Evolutionary conservation across 2,888 invertebrate species (phyloP), one percentile per base, ranked within the genome.

Genomic region (Tenthredo mesomela): DNA sequence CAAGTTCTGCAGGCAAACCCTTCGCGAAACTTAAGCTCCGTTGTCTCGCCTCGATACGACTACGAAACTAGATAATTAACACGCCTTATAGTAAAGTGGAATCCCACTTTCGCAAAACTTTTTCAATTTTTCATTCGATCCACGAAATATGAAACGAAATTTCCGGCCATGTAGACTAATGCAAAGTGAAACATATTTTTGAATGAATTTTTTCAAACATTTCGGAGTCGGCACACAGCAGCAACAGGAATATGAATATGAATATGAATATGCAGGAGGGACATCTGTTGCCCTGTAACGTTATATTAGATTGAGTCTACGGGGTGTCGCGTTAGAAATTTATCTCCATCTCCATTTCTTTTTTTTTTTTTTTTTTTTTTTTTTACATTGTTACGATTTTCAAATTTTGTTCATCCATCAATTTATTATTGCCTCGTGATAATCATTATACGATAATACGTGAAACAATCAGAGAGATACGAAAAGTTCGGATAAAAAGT

Each of bases 251-350:
- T 73, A 77, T 77, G 77, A 77, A 77, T 77, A 77, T 29, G 73
- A 77, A 77, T 77, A 91, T 91, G 91, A 91, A 91, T 91, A 91
- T 91, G 90, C 89, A 91, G 90, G 88, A 89, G 87, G 86, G 90
- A 90, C 91, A 91, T 91, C 90, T 91, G 91, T 88, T 88, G 89
- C 89, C 89, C 87, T 87, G 88, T 89, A 86, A 86, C 86, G 71
- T 77, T 70, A 77, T 77, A 77, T 77, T 77, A 54, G 33, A 77
- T 77, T 77, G 25, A 54, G 7, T 77, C 50, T 54, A 77, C 77
- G 15, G 77, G 77, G 77, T 77, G 77, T 77, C 40, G 77, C 29
- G n/a, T 77, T 29, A 33, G 33, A 54, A 54, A 54, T 50, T 75
- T 10, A 50, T 75, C 50, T 29, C 7, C 29, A 47, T 73, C 21